phyloP scores from a whole-genome alignment of 2,797 vertebrate genomes.

The Erethizon dorsatum region DNA sequence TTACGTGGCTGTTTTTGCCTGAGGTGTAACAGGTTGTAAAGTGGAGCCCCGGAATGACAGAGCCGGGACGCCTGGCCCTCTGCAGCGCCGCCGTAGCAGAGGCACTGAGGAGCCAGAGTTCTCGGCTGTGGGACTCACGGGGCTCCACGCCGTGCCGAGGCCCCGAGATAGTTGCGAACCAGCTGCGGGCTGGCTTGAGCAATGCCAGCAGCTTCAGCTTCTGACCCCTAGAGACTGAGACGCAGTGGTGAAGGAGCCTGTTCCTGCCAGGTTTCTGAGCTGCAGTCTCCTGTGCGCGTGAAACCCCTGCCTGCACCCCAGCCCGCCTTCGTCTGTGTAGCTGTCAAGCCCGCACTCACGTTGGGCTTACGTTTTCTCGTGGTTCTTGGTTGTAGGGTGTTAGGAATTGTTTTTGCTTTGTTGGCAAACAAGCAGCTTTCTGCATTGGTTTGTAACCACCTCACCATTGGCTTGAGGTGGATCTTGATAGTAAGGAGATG shows the following conservation, averaged over 20 bases:
- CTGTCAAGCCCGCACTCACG: neutral
- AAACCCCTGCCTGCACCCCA: neutral
- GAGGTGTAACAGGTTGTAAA: neutral
- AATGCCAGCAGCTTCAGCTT: neutral
- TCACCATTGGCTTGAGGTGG: neutral
- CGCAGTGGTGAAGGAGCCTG: neutral
- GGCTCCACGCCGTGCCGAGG: neutral
- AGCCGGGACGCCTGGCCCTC: neutral
- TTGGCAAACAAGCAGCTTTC: neutral
- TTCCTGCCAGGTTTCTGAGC: neutral
- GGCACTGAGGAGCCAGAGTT: neutral
- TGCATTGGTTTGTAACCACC: neutral
- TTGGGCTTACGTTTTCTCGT: neutral
- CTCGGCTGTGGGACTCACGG: neutral
- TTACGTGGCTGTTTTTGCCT: neutral
- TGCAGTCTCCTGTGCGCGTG: neutral
- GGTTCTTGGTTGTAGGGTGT: neutral
- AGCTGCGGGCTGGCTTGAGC: neutral
- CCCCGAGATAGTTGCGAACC: neutral
- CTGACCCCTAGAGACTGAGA: neutral
- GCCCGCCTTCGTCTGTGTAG: neutral
- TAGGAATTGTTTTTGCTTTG: neutral
- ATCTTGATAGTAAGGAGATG: too few species aligned
- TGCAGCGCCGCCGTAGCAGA: neutral
- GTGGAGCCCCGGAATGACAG: neutral